Base-by-base conservation (phyloP, 1,140 invertebrate genomes). In the Popillia japonica region DNA sequence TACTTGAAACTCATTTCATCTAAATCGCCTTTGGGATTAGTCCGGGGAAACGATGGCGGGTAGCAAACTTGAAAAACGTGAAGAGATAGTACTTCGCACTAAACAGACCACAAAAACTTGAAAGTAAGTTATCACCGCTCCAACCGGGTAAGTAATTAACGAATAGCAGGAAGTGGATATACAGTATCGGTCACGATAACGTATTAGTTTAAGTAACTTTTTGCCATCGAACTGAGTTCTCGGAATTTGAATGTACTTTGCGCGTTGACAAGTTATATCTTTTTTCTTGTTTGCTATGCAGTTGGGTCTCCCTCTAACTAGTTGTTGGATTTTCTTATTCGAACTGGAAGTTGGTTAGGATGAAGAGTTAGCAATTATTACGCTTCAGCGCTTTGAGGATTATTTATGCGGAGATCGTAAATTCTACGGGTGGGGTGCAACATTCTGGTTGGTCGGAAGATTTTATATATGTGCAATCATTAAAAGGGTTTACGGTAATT, bases 151-250 rank as follows among this genome's bases (percentile, higher is more conserved):
- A 68, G 61, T 68, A 68, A 68, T 68, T 68, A 68, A 68, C 61
- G 61, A 34, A 34, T 34, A 34, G 20, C 22, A n/a, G 48, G 20
- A 9, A 68, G 61, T 3, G 27, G 61, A 17, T 22, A 68, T 55
- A 0, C 44, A 48, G 44, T 55, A 68, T 68, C 61, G 27, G 61
- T 68, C 61, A 68, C 61, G 17, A 68, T 68, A 68, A 22, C 61
- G 27, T 22, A 68, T 68, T 68, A 68, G 61, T 27, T 22, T 68
- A 68, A 68, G 61, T 68, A 68, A 8, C 22, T 68, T 68, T 68
- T 68, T 68, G 61, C 61, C 10, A 14, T 10, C 22, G 8, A n/a
- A 20, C 59, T 20, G 59, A 2, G 2, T 61, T 22, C 14, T 20
- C 14, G 61, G 27, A 68, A 68, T 68, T 68, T 68, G 22, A 68